Evolutionary conservation across 2,113 vertebrate species (phyloP).

Genomic region (Collichthys lucidus): DNA sequence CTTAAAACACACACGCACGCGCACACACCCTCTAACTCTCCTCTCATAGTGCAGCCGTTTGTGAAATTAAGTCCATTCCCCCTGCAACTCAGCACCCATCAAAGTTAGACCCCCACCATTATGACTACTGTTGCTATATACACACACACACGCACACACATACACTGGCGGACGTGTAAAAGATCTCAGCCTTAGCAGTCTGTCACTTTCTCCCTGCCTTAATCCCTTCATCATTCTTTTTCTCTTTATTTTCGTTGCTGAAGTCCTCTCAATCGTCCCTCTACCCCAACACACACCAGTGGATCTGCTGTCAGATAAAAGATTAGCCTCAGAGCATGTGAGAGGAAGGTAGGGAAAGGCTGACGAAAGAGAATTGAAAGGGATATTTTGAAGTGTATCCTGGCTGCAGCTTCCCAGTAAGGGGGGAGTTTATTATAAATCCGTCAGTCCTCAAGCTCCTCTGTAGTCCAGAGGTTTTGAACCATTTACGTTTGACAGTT

Average conservation of each 20-base stretch:
- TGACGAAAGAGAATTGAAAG: constrained; percentile 60
- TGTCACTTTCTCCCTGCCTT: constrained; percentile 48
- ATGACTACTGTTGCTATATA: constrained; percentile 10
- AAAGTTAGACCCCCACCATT: constrained; percentile 74
- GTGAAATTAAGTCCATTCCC: constrained; percentile 88
- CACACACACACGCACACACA: constrained; percentile 3
- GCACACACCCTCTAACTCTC: constrained; percentile 57
- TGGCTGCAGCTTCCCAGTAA: constrained; percentile 31
- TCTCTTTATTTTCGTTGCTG: constrained; percentile 50
- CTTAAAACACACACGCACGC: constrained; percentile 52
- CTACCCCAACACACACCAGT: constrained; percentile 36
- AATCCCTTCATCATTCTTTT: constrained; percentile 40
- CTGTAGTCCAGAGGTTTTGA: constrained; percentile 47
- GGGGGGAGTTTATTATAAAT: constrained; percentile 51
- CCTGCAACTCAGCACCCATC: constrained; percentile 69
- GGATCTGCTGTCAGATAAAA: constrained; percentile 70
- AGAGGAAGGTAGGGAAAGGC: constrained; percentile 28
- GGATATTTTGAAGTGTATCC: constrained; percentile 52
- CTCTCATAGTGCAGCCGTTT: constrained; percentile 86
- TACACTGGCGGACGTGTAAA: constrained; percentile 4
- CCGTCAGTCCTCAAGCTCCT: constrained; percentile 33
- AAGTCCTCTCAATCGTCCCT: constrained; percentile 48
- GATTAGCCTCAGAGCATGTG: constrained; percentile 56
- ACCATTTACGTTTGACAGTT: constrained; percentile 16
- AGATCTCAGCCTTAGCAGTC: constrained; percentile 46